These are phyloP conservation scores for Merodon equestris DNA, from an alignment of 2,888 invertebrate genomes.

Conservation along the genomic window DNA sequence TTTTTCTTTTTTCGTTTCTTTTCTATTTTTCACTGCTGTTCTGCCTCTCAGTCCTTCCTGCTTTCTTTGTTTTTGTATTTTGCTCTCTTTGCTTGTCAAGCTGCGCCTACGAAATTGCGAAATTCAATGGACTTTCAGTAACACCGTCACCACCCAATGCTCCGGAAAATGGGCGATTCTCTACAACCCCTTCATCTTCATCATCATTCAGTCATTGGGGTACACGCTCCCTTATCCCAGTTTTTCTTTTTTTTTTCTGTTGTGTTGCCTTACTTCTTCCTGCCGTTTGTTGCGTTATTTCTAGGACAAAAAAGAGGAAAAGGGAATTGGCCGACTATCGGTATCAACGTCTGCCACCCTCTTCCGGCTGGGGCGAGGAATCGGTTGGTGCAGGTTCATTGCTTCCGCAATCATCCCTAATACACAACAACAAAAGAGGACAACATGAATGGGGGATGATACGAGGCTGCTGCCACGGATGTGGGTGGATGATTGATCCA, in stretches of 20 bases:
- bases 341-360: conserved; percentile 18
- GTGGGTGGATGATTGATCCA: conserved; percentile 45
- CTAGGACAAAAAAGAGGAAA: conserved; percentile 25
- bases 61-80: conserved; percentile 14
- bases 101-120: conserved; percentile 59
- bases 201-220: conserved; percentile 49
- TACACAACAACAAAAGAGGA: not conserved
- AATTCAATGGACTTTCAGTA: conserved; percentile 46
- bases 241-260: conserved; percentile 16
- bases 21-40: conserved; percentile 15
- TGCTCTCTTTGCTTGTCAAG: conserved; percentile 11
- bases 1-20: conserved; percentile 3
- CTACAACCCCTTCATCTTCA: conserved; percentile 49
- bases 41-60: conserved; percentile 31
- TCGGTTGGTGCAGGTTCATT: conserved; percentile 56
- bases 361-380: conserved; percentile 29
- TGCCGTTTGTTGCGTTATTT: conserved; percentile 45
- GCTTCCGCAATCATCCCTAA: conserved; percentile 51
- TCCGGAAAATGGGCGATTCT: conserved; percentile 40
- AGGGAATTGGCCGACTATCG: too few relatives aligned
- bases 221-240: not conserved
- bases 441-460: not conserved
- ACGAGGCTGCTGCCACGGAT: conserved; percentile 19
- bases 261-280: conserved; percentile 25
- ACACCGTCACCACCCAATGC: conserved; percentile 24